Evolutionary conservation across 1,140 invertebrate genomes (phyloP).

Genomic region (Drosophila bocqueti): DNA sequence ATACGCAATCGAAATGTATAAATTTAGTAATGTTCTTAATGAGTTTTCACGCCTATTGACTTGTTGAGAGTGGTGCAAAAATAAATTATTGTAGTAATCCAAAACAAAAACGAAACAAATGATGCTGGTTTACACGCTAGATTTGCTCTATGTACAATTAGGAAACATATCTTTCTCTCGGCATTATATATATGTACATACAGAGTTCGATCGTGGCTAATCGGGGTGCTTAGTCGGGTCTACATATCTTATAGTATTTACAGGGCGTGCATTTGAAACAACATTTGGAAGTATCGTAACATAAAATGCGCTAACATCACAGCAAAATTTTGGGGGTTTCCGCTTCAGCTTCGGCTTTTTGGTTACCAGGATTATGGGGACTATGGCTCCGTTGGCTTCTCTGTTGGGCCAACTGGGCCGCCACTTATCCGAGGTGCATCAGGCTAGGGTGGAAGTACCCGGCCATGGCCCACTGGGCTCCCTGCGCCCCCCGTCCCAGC

Average conservation of each 20-base stretch:
- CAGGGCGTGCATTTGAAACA: constrained; percentile 77
- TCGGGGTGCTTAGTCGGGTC: constrained; percentile 21
- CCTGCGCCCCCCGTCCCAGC: constrained; percentile 85
- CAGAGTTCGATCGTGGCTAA: constrained; percentile 42
- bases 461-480: constrained; percentile 84
- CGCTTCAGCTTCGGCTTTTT: constrained; percentile 41
- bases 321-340: constrained; percentile 82
- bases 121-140: constrained; percentile 47
- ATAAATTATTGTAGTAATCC: constrained; percentile 56
- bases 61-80: constrained; percentile 63
- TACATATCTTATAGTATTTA: constrained; percentile 67
- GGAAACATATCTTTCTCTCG: constrained; percentile 71
- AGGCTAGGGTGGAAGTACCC: constrained; percentile 84
- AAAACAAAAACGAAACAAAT: constrained; percentile 58
- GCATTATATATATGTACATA: constrained; percentile 55
- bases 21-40: constrained; percentile 48
- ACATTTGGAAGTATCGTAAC: constrained; percentile 78
- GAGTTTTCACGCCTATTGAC: constrained; percentile 64
- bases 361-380: constrained; percentile 64
- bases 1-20: constrained; percentile 60
- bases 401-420: constrained; percentile 67
- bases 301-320: constrained; percentile 85
- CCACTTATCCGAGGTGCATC: constrained; percentile 84
- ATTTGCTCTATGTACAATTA: constrained; percentile 70
- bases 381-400: constrained; percentile 20